Conservation (phyloP, 2,888 invertebrate species). For the Pristionchus entomophagus region DNA sequence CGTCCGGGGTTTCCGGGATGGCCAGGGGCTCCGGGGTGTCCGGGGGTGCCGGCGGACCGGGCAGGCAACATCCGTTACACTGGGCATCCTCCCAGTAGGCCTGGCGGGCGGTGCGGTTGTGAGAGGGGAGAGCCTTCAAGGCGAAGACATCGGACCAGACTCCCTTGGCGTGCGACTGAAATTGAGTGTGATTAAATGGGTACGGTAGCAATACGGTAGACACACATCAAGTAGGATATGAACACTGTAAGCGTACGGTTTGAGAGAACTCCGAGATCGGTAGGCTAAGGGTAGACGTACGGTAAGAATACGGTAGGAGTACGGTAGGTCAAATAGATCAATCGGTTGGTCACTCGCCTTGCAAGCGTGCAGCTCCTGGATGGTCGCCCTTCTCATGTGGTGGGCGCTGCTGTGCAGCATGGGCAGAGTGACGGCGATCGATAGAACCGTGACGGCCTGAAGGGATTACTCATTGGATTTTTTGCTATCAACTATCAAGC, state of each 20-base stretch:
- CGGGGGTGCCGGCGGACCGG: slow-evolving; percentile 32
- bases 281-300: background rate
- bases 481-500: background rate
- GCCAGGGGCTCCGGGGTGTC: no score
- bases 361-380: no score
- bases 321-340: background rate
- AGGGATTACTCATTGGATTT: background rate
- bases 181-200: no score
- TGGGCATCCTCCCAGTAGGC: slow-evolving; percentile 45
- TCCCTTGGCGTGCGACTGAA: no score
- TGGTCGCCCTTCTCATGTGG: slow-evolving; percentile 26
- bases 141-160: no score
- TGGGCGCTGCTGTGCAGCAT: slow-evolving; percentile 32
- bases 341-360: slow-evolving; percentile 13
- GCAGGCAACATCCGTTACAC: slow-evolving; percentile 45
- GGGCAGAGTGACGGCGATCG: slow-evolving; percentile 42
- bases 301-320: no score
- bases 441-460: slow-evolving; percentile 30
- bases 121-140: no score
- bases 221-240: no score
- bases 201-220: no score
- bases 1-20: no score
- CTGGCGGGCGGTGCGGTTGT: slow-evolving; percentile 47
- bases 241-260: no score
- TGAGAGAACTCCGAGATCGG: no score